Evolutionary conservation across 2,797 vertebrate genomes (phyloP).

Genomic region (Chaetophractus vellerosus): DNA sequence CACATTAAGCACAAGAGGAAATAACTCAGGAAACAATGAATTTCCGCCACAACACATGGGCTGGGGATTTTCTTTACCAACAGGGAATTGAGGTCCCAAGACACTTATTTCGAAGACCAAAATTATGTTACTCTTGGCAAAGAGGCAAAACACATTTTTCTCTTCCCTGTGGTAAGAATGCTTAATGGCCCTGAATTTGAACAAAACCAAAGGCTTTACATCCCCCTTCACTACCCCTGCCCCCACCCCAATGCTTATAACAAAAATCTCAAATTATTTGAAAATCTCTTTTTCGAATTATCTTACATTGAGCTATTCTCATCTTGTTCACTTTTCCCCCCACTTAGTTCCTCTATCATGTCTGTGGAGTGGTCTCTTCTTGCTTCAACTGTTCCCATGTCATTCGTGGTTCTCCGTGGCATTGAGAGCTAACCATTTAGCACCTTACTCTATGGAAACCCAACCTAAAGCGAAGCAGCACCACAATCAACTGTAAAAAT

Average conservation of each 20-base stretch:
- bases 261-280: neutral
- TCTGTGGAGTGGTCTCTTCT: neutral
- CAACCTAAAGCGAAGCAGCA: neutral
- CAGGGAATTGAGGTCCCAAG: slow-evolving; percentile 64
- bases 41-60: slow-evolving; percentile 80
- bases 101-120: slow-evolving; percentile 70
- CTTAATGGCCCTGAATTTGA: slow-evolving; percentile 71
- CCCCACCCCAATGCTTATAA: neutral
- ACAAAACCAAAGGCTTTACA: slow-evolving; percentile 47
- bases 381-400: neutral
- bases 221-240: neutral
- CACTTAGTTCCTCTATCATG: neutral
- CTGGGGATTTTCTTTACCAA: slow-evolving; percentile 76
- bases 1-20: slow-evolving; percentile 80
- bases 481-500: neutral
- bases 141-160: slow-evolving; percentile 61
- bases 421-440: neutral
- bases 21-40: slow-evolving; percentile 81
- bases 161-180: slow-evolving; percentile 29
- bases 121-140: slow-evolving; percentile 81
- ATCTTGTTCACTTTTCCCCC: neutral
- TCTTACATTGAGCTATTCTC: neutral
- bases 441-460: neutral
- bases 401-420: neutral
- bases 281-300: neutral